Percentiles rank a stretch among this genome's conserved stretches.
These are phyloP conservation scores for Lysiphlebus fabarum DNA, from an alignment of 1,140 invertebrate genomes.

Conservation along the genomic window DNA sequence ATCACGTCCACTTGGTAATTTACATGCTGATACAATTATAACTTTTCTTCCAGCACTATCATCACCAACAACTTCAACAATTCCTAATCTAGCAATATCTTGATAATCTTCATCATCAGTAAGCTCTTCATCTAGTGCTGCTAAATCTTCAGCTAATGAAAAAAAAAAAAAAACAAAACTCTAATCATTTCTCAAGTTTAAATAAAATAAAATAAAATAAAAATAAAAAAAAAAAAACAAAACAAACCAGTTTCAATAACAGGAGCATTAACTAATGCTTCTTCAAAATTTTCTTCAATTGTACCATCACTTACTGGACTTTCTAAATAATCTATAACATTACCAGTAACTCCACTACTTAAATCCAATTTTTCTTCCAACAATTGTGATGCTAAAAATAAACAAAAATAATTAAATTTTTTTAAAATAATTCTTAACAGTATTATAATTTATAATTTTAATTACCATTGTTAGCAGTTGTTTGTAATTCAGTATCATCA, in stretches of 20 bases:
- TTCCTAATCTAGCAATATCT: conserved; percentile 78
- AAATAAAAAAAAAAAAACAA: conserved; percentile 35
- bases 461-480: conserved; percentile 47
- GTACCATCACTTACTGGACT: conserved; percentile 82
- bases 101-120: conserved; percentile 63
- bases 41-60: conserved; percentile 88
- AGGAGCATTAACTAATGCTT: conserved; percentile 72
- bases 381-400: conserved; percentile 46
- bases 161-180: conserved; percentile 20
- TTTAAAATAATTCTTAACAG: no score
- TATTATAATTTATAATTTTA: conserved; percentile 2
- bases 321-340: conserved; percentile 63
- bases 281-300: conserved; percentile 91
- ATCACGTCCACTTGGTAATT: conserved; percentile 82
- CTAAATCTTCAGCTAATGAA: conserved; percentile 50
- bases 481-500: conserved; percentile 86
- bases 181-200: no score
- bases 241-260: conserved; percentile 54
- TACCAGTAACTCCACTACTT: conserved; percentile 45
- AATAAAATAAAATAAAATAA: no score
- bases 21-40: conserved; percentile 92
- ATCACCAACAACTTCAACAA: conserved; percentile 89
- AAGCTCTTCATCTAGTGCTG: conserved; percentile 50
- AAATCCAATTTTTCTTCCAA: conserved; percentile 60
- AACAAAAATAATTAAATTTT: no score